Conservation (phyloP, 92 coral and sea anemone genomes). For the Micromussa lordhowensis region DNA sequence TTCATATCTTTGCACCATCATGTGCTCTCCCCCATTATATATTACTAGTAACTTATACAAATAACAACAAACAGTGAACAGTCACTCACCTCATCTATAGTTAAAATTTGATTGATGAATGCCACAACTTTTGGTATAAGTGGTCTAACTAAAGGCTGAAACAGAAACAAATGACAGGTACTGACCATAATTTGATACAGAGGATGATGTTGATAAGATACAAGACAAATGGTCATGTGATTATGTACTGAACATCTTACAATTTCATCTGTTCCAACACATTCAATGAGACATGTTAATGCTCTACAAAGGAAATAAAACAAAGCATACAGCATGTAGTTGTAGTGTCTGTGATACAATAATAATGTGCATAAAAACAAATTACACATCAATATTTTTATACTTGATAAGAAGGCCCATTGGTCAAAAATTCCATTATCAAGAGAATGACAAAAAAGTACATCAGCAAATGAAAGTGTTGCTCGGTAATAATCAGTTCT, state of each 20-base stretch:
- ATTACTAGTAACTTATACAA: too few relatives aligned
- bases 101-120: slow-evolving; percentile 71
- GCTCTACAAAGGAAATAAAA: slow-evolving; percentile 68
- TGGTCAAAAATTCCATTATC: too few relatives aligned
- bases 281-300: slow-evolving; percentile 81
- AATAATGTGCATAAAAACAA: not conserved
- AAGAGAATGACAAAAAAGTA: too few relatives aligned
- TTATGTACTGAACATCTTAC: slow-evolving; percentile 55
- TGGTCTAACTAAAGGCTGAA: slow-evolving; percentile 86
- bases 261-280: slow-evolving; percentile 91
- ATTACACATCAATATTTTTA: not conserved
- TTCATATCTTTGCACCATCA: too few relatives aligned
- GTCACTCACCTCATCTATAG: slow-evolving; percentile 85
- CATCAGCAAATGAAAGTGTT: not conserved
- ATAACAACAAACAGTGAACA: not conserved
- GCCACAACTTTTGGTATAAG: slow-evolving; percentile 91
- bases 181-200: not conserved
- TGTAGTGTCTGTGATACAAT: not conserved
- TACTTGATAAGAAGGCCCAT: not conserved
- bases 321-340: not conserved
- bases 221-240: not conserved
- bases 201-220: not conserved
- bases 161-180: not conserved
- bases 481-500: not conserved
- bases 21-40: too few relatives aligned